Conservation (phyloP, 2,888 invertebrate genomes). For the Lasiommata megera region DNA sequence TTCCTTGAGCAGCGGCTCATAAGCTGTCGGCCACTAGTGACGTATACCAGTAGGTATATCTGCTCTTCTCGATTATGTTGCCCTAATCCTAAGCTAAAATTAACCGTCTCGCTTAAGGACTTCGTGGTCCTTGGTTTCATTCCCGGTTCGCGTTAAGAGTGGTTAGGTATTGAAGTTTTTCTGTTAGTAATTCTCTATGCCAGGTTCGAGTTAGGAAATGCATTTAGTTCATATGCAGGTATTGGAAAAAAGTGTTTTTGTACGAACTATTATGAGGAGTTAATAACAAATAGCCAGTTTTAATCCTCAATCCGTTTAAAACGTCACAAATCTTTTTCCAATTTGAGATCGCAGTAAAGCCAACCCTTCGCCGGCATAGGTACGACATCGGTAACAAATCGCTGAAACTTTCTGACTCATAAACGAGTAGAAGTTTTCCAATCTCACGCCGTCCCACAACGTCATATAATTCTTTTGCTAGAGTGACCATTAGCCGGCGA, state of each 20-base stretch:
- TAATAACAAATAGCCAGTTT: not conserved
- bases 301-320: constrained; percentile 13
- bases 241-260: too few relatives aligned
- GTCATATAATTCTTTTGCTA: constrained; percentile 57
- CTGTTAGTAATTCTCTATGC: too few relatives aligned
- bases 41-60: too few relatives aligned
- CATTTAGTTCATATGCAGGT: too few relatives aligned
- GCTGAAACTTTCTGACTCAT: constrained; percentile 38
- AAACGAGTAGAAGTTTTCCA: constrained; percentile 45
- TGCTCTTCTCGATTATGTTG: too few relatives aligned
- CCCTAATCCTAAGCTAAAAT: too few relatives aligned
- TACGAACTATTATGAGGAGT: too few relatives aligned
- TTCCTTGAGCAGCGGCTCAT: not conserved
- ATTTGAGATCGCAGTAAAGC: not conserved
- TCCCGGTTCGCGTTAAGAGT: too few relatives aligned
- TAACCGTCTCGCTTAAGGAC: too few relatives aligned
- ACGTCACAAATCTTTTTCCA: constrained; percentile 10
- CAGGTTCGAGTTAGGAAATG: too few relatives aligned
- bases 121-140: too few relatives aligned
- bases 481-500: constrained; percentile 52
- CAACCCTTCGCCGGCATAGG: constrained; percentile 18
- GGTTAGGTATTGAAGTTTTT: too few relatives aligned
- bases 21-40: not conserved
- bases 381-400: constrained; percentile 36
- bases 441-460: constrained; percentile 44